These are phyloP conservation scores for Asobara japonica DNA, from an alignment of 1,140 invertebrate genomes.

Conservation along the genomic window DNA sequence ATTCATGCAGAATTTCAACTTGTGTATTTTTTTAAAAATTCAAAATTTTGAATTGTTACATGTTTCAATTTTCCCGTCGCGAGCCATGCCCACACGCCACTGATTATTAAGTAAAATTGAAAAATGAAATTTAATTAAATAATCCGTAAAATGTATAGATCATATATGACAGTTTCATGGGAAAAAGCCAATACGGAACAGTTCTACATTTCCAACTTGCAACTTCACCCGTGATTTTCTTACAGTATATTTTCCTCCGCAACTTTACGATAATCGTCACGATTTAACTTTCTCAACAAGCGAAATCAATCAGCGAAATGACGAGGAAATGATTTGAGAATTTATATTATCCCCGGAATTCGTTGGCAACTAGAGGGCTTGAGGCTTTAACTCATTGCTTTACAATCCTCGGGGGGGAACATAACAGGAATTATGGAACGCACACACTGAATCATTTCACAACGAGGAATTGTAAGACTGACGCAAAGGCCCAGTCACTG, in stretches of 20 bases:
- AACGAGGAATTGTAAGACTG: slow-evolving; percentile 32
- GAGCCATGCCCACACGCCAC: too few species aligned
- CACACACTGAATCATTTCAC: slow-evolving; percentile 46
- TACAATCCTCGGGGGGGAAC: slow-evolving; percentile 40
- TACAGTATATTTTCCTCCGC: background rate
- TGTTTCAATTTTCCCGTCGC: too few species aligned
- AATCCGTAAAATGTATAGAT: too few species aligned
- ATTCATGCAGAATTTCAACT: too few species aligned
- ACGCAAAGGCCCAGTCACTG: slow-evolving; percentile 21
- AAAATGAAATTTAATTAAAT: too few species aligned
- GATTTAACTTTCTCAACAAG: background rate
- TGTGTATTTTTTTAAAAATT: too few species aligned
- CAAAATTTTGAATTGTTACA: too few species aligned
- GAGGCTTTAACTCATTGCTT: background rate
- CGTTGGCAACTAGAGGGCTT: slow-evolving; percentile 9
- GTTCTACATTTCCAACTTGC: too few species aligned
- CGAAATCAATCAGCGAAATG: slow-evolving; percentile 40
- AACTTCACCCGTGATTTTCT: background rate
- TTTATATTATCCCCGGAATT: slow-evolving; percentile 33
- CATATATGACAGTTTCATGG: too few species aligned
- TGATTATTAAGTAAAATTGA: too few species aligned
- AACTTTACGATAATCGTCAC: background rate
- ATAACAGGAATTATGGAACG: slow-evolving; percentile 39
- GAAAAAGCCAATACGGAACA: too few species aligned
- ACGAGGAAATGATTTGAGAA: slow-evolving; percentile 46